Percentiles rank a stretch among this genome's conserved stretches.
Conservation (phyloP, 2,113 vertebrate genomes). For the Seriola quinqueradiata region DNA sequence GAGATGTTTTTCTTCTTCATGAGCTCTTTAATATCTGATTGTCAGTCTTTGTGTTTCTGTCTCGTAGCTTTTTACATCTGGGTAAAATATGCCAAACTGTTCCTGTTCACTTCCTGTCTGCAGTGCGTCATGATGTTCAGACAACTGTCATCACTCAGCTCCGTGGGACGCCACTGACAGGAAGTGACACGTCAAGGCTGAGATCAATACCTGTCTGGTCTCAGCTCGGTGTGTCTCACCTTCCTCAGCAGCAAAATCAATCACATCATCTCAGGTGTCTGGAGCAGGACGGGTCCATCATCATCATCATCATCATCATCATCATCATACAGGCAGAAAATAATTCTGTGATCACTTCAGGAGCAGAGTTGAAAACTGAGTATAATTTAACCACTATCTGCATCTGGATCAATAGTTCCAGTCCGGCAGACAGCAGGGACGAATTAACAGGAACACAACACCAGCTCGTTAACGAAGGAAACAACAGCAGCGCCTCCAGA, state of each 20-base stretch:
- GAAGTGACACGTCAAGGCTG: neutral
- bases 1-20: too few species aligned
- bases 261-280: neutral
- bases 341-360: neutral
- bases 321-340: neutral
- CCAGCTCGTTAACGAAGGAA: conserved; percentile 20
- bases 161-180: too few species aligned
- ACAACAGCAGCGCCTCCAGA: conserved; percentile 14
- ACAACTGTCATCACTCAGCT: too few species aligned
- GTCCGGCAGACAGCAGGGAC: conserved; percentile 15
- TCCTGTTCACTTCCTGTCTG: too few species aligned
- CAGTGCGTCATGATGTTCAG: too few species aligned
- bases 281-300: too few species aligned
- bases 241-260: neutral
- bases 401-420: conserved; percentile 15
- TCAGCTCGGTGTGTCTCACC: neutral
- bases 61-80: too few species aligned
- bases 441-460: conserved; percentile 8
- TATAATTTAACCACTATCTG: neutral
- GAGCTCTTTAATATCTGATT: too few species aligned
- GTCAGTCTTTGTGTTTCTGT: too few species aligned
- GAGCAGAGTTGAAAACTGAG: neutral
- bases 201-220: neutral
- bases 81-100: too few species aligned
- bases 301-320: neutral